Base-by-base conservation (phyloP, 2,888 invertebrate species). In the Megamerina dolium region DNA sequence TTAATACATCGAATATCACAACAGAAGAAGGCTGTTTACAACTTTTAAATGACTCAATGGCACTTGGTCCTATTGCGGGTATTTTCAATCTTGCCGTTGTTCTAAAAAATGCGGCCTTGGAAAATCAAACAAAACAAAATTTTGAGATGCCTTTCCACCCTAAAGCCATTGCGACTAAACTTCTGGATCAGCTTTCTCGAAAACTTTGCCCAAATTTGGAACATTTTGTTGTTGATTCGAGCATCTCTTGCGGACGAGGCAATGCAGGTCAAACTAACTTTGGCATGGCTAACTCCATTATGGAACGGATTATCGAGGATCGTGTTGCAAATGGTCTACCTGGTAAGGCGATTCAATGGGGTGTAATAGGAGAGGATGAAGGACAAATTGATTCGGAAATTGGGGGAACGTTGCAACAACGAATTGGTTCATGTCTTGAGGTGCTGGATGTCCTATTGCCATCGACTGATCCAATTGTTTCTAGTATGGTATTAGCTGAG, bases 11-110 rank as follows among this genome's bases (percentile, higher is more conserved):
- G 10, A 85, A 93, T 63, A 79, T 87, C 6, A 80, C 83, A 1
- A 83, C 81, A 0, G 71, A 75, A 36, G 68, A 77, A 5, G 90
- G 90, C 1, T 87, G 89, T 46, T 75, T 76, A 41, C 61, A 73
- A n/a, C 76, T 93, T 51, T 61, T 95, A 0, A 73, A 75, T 37
- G 77, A 79, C 58, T 82, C 87, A 0, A 70, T 70, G 21, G 53
- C 74, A 1, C 63, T 85, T 52, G 88, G 83, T 1, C 79, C 80
- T 2, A 79, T 94, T 12, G 85, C 84, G 17, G 92, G 85, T 16
- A 83, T 95, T 38, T 94, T 93, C 73, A 92, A 95, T 66, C 74
- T 94, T 48, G 94, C 94, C 4, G 90, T 90, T 58, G 79, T 82
- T 2, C 68, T 91, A 6, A 78, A 77, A 49, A 91, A 92, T 61